Evolutionary conservation across 2,888 invertebrate genomes (phyloP), one percentile per base, ranked within the genome.

Genomic region (Elmis aenea): DNA sequence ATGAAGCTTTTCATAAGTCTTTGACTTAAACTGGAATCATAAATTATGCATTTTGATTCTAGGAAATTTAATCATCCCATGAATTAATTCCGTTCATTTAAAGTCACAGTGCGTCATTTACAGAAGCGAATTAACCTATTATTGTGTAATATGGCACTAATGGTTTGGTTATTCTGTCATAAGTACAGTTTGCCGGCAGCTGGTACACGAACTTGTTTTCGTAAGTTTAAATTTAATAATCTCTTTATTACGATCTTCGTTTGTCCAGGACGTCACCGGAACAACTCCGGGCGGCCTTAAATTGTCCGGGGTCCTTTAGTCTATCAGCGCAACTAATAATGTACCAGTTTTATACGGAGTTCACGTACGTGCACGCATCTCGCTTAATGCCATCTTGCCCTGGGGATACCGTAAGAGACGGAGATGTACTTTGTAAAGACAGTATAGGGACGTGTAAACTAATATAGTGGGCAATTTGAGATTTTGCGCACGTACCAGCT

Each of bases 391-490:
- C 40, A 45, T 49, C 47, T 48, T 27, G 25, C 33, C 28, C 34
- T 9, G 21, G 31, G 36, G 41, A 32, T 32, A 35, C 35, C 24
- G 38, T 30, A 32, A 42, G 42, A 42, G 42, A 42, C 38, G 33
- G 38, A 30, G 30, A 28, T 35, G 38, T 38, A 35, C 38, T 42
- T 27, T 42, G 42, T 52, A 56, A 52, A 55, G 58, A 57, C 53
- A 55, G 55, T 52, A 52, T 51, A 21, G 50, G 46, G 45, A 50
- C 51, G 50, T 57, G 52, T 59, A 58, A 57, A 59, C 59, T 59
- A 61, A 57, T 60, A 59, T 51, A 55, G 55, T 54, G 55, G 54
- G 36, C 43, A 46, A 53, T 58, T 59, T 52, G 45, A 50, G 55
- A 57, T 57, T 58, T 57, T 35, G 49, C 39, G 51, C 58, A 59